Percentiles rank a stretch among this genome's conserved stretches.
These are phyloP conservation scores for Drosophila lowei DNA, from an alignment of 1,140 invertebrate species.

Conservation along the genomic window DNA sequence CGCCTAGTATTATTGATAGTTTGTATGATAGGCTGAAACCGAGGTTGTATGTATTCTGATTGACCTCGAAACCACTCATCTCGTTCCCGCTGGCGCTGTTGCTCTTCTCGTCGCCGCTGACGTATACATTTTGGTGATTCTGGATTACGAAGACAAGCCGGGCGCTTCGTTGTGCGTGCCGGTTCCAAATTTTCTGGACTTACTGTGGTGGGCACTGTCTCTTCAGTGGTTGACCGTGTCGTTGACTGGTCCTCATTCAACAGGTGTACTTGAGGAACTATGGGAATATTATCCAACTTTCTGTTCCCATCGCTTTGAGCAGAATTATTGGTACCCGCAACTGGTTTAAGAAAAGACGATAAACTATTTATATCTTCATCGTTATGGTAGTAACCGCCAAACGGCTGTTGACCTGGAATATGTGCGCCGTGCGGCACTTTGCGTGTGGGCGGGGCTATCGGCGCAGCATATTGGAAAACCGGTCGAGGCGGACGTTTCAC, in stretches of 20 bases:
- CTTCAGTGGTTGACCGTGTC: conserved; percentile 15
- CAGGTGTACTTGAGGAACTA: conserved; percentile 71
- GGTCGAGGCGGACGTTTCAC: conserved; percentile 62
- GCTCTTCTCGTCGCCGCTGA: conserved; percentile 70
- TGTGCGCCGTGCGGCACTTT: conserved; percentile 46
- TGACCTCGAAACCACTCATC: conserved; percentile 74
- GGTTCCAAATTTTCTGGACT: conserved; percentile 33
- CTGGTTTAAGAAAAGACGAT: conserved; percentile 39
- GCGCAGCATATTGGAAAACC: conserved; percentile 69
- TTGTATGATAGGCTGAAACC: conserved; percentile 69
- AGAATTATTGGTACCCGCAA: conserved; percentile 12
- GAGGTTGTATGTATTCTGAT: conserved; percentile 61
- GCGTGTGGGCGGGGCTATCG: conserved; percentile 69
- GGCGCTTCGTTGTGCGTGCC: conserved; percentile 61
- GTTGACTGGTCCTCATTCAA: conserved; percentile 53
- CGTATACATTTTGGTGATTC: conserved; percentile 70
- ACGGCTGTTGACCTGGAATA: conserved; percentile 45
- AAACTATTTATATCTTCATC: conserved; percentile 47
- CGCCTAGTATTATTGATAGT: conserved; percentile 76
- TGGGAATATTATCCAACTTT: conserved; percentile 40
- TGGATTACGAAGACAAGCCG: conserved; percentile 69
- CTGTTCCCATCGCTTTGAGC: conserved; percentile 19
- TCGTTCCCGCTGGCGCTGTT: conserved; percentile 68
- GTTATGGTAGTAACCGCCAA: conserved; percentile 70
- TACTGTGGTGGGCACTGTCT: conserved; percentile 2